Conservation (phyloP, 2,113 vertebrate species). For the Marcusenius ussheri region DNA sequence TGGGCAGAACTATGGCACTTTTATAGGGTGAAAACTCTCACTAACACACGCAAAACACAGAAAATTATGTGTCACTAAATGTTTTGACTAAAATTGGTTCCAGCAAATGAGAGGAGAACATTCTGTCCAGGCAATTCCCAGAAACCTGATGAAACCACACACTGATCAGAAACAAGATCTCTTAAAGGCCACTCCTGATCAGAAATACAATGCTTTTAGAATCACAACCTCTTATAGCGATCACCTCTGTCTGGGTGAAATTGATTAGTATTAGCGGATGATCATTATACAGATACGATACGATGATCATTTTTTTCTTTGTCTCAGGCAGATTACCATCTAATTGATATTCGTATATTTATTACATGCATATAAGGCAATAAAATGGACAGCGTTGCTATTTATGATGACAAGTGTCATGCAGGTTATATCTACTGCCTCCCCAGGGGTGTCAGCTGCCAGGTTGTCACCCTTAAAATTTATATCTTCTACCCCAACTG, state of each 20-base stretch:
- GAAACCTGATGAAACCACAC: background rate
- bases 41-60: background rate
- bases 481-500: background rate
- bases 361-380: too few species aligned
- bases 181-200: constrained; percentile 24
- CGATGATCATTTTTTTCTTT: too few species aligned
- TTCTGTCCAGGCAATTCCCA: background rate
- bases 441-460: background rate
- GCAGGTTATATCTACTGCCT: background rate
- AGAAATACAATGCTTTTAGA: constrained; percentile 3
- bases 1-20: background rate
- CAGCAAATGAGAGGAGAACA: background rate
- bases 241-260: too few species aligned
- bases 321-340: too few species aligned
- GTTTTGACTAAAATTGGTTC: background rate
- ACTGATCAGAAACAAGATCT: background rate
- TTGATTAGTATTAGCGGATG: background rate
- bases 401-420: background rate
- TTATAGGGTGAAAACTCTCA: background rate
- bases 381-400: too few species aligned
- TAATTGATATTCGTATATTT: too few species aligned
- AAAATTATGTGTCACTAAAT: background rate
- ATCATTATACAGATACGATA: too few species aligned
- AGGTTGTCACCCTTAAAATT: background rate
- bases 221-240: constrained; percentile 8